Evolutionary conservation across 1,140 invertebrate species (phyloP).

Genomic region (Cotesia vestalis): DNA sequence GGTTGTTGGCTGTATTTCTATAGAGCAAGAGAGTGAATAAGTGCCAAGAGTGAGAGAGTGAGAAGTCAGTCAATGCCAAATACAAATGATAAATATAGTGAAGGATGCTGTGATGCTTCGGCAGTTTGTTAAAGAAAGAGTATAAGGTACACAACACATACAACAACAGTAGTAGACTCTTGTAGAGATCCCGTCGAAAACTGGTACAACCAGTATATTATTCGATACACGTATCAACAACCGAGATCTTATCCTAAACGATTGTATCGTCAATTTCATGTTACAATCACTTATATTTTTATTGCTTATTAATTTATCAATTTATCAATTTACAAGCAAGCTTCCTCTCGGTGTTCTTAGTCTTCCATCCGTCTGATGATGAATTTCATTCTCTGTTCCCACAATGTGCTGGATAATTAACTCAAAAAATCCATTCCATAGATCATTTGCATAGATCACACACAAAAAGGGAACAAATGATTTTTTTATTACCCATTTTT

Average conservation of each 20-base stretch:
- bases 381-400: neutral
- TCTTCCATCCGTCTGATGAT: neutral
- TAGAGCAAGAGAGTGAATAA: too few species aligned
- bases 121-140: neutral
- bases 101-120: conserved; percentile 3
- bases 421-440: conserved; percentile 3
- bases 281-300: conserved; percentile 1
- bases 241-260: conserved; percentile 3
- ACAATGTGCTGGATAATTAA: conserved; percentile 15
- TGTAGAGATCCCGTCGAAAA: conserved; percentile 2
- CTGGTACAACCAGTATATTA: conserved; percentile 12
- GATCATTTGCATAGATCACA: neutral
- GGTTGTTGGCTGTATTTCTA: too few species aligned
- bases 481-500: conserved; percentile 18
- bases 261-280: conserved; percentile 7
- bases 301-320: too few species aligned
- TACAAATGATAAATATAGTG: conserved; percentile 17
- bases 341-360: neutral
- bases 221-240: conserved; percentile 7
- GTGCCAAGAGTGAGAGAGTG: neutral
- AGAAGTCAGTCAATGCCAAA: conserved; percentile 18
- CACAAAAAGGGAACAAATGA: conserved; percentile 15
- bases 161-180: neutral
- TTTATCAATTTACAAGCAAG: too few species aligned
- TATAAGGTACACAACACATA: neutral